Percentiles rank a stretch among this genome's conserved stretches.
Conservation (phyloP, 64 coral and sea anemone species). For the Orbicella faveolata region DNA sequence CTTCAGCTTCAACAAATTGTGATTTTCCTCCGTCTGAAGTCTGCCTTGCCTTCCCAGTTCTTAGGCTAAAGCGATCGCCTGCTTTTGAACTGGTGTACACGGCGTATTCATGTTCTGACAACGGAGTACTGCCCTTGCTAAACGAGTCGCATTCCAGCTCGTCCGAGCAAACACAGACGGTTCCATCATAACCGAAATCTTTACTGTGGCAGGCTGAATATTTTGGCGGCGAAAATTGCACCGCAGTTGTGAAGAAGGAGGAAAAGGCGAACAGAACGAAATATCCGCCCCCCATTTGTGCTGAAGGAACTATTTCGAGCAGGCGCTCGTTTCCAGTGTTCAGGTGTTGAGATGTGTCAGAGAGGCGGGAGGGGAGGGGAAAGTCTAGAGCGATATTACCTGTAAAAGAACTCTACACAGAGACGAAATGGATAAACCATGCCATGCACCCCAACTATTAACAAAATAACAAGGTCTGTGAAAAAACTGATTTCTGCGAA, state of each 20-base stretch:
- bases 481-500: no score
- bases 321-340: not conserved
- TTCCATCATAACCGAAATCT: slow-evolving; percentile 35
- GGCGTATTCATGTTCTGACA: slow-evolving; percentile 69
- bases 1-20: not conserved
- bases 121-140: slow-evolving; percentile 27
- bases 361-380: not conserved
- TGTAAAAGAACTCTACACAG: no score
- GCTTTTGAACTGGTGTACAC: slow-evolving; percentile 88
- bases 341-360: not conserved
- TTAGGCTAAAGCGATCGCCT: slow-evolving; percentile 71
- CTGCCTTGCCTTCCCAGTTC: slow-evolving; percentile 34
- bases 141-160: slow-evolving; percentile 74
- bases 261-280: not conserved
- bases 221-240: slow-evolving; percentile 42
- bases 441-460: no score
- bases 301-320: not conserved
- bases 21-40: not conserved
- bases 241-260: not conserved
- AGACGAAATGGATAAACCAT: no score
- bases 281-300: not conserved
- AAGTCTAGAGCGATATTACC: not conserved
- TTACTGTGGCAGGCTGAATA: slow-evolving; percentile 66
- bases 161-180: slow-evolving; percentile 81
- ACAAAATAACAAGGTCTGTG: no score